Percentiles rank a stretch among this genome's conserved stretches.
These are phyloP conservation scores for Kryptolebias marmoratus DNA, from an alignment of 2,113 vertebrate species.

Conservation along the genomic window DNA sequence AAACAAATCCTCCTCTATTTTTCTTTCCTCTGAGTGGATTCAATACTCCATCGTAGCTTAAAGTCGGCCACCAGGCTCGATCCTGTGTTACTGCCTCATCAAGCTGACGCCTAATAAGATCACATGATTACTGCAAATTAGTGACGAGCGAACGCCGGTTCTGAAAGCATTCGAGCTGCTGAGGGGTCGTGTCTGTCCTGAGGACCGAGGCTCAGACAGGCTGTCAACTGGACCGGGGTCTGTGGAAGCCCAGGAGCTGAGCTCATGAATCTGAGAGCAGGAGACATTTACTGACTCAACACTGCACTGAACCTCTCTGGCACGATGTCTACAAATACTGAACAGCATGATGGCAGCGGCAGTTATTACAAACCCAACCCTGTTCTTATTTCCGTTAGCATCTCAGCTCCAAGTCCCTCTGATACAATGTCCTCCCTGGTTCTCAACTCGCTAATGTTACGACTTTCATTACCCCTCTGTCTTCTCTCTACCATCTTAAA, in stretches of 20 bases:
- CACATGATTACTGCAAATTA: not conserved
- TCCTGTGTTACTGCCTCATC: too few species aligned
- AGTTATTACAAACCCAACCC: constrained; percentile 3
- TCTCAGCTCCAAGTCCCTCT: not conserved
- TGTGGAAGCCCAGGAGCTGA: constrained; percentile 61
- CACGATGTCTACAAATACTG: constrained; percentile 28
- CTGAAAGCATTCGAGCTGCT: constrained; percentile 35
- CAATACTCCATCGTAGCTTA: too few species aligned
- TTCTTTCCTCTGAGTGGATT: too few species aligned
- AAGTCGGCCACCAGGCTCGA: too few species aligned
- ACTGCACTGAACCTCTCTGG: constrained; percentile 22
- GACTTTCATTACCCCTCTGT: constrained; percentile 8
- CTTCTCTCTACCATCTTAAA: not conserved
- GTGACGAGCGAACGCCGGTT: constrained; percentile 12
- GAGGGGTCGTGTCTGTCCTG: constrained; percentile 35
- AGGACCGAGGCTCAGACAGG: not conserved
- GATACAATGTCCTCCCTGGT: not conserved
- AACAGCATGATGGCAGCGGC: constrained; percentile 29
- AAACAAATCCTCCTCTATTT: too few species aligned
- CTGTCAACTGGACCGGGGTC: constrained; percentile 12
- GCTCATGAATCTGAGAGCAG: not conserved
- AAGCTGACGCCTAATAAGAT: too few species aligned
- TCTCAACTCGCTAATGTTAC: constrained; percentile 4
- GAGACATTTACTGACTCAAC: constrained; percentile 15
- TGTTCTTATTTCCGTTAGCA: constrained; percentile 27